Evolutionary conservation across 2,113 vertebrate genomes (phyloP).

Genomic region (Agapornis roseicollis): DNA sequence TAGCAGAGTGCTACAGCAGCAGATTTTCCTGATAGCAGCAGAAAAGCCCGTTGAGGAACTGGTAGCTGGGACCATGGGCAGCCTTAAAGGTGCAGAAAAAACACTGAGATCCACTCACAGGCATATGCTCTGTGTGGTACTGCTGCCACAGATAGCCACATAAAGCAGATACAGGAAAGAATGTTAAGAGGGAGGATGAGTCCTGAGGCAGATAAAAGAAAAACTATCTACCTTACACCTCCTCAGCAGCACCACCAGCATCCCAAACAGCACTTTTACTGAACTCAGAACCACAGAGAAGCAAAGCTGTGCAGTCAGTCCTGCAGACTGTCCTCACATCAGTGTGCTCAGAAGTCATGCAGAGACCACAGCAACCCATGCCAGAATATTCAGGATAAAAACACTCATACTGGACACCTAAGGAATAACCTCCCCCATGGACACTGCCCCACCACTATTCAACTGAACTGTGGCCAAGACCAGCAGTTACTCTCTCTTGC

Average conservation of each 20-base stretch:
- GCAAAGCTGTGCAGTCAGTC: not conserved
- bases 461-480: not conserved
- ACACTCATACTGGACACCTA: not conserved
- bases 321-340: not conserved
- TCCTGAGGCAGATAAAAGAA: not conserved
- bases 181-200: not conserved
- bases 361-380: not conserved
- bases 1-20: not conserved
- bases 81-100: not conserved
- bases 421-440: not conserved
- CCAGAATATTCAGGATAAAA: not conserved
- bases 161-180: not conserved
- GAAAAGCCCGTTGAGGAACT: not conserved
- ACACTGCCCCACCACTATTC: accelerated
- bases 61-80: not conserved
- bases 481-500: not conserved
- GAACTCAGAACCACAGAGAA: not conserved
- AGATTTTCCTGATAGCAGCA: not conserved
- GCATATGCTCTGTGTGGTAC: not conserved
- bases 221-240: not conserved
- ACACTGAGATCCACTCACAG: not conserved
- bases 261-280: not conserved
- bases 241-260: not conserved
- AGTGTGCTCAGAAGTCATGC: accelerated
- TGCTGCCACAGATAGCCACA: not conserved